Evolutionary conservation across 2,888 invertebrate species (phyloP).

Genomic region (Luperina testacea): DNA sequence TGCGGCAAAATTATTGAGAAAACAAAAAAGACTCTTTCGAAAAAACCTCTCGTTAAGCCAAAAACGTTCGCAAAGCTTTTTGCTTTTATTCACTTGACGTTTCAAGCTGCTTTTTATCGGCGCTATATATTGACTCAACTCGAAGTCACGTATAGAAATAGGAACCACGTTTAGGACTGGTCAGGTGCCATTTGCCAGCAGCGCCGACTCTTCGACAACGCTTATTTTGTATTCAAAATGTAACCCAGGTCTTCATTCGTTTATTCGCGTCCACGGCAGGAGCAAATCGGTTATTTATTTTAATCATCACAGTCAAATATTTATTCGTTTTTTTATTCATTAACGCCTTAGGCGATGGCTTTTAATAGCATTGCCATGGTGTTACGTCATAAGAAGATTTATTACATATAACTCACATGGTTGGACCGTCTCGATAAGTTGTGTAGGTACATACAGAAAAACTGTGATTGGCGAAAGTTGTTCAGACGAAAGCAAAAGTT

Average conservation of each 20-base stretch:
- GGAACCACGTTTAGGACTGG: slow-evolving; percentile 42
- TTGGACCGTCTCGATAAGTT: slow-evolving; percentile 36
- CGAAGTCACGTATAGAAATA: slow-evolving; percentile 46
- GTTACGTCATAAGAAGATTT: slow-evolving; percentile 42
- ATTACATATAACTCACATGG: slow-evolving; percentile 17
- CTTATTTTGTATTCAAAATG: slow-evolving; percentile 40
- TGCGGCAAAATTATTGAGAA: background rate
- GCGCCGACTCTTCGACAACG: slow-evolving; percentile 1
- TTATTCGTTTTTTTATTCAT: slow-evolving; percentile 19
- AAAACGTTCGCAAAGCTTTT: slow-evolving; percentile 27
- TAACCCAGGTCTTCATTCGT: slow-evolving; percentile 20
- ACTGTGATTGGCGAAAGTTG: slow-evolving; percentile 61
- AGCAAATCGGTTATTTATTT: slow-evolving; percentile 19
- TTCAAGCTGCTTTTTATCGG: slow-evolving; percentile 22
- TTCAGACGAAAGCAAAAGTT: slow-evolving; percentile 44
- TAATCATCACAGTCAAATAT: slow-evolving; percentile 27
- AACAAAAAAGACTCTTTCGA: background rate
- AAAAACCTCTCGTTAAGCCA: background rate
- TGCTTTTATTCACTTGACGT: slow-evolving; percentile 1
- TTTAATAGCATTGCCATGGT: slow-evolving; percentile 21
- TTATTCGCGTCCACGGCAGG: slow-evolving; percentile 5
- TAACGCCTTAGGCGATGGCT: slow-evolving; percentile 20
- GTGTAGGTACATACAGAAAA: slow-evolving; percentile 4
- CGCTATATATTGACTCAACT: slow-evolving; percentile 36
- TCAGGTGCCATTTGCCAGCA: slow-evolving; percentile 45